Conservation (phyloP, 1,140 invertebrate genomes). For the Phocides pigmalion region DNA sequence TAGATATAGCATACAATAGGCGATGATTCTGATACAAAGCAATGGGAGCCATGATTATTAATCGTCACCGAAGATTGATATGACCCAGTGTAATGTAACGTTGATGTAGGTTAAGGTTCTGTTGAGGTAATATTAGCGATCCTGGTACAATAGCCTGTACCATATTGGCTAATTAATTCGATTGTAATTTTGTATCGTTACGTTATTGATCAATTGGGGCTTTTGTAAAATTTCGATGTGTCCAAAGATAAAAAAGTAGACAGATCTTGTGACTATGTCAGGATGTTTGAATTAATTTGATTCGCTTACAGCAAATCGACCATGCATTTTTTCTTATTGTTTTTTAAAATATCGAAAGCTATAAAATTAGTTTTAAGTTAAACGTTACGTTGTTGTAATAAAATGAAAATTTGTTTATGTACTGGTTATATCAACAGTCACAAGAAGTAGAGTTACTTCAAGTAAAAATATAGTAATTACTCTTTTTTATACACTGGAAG, state of each 20-base stretch:
- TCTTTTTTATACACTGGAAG: too few species aligned
- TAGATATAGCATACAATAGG: constrained; percentile 67
- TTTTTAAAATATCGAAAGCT: too few species aligned
- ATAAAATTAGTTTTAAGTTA: too few species aligned
- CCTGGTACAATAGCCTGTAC: constrained; percentile 37
- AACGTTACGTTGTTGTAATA: too few species aligned
- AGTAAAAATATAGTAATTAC: too few species aligned
- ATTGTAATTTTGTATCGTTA: neutral
- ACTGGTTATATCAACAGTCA: too few species aligned
- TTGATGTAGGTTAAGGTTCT: constrained; percentile 64
- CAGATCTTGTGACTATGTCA: neutral
- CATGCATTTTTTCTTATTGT: neutral
- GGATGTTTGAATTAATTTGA: neutral
- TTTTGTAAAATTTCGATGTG: neutral
- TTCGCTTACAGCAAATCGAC: neutral
- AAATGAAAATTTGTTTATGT: too few species aligned
- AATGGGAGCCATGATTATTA: constrained; percentile 67
- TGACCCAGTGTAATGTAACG: constrained; percentile 58
- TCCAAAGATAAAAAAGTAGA: neutral
- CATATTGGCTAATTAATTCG: constrained; percentile 38
- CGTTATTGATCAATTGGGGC: neutral
- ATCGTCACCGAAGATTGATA: constrained; percentile 73
- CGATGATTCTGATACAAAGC: constrained; percentile 71
- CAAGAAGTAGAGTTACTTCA: too few species aligned
- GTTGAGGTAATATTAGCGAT: constrained; percentile 39